Conservation (phyloP, 2,797 vertebrate species). For the Nannoperca obscura region DNA sequence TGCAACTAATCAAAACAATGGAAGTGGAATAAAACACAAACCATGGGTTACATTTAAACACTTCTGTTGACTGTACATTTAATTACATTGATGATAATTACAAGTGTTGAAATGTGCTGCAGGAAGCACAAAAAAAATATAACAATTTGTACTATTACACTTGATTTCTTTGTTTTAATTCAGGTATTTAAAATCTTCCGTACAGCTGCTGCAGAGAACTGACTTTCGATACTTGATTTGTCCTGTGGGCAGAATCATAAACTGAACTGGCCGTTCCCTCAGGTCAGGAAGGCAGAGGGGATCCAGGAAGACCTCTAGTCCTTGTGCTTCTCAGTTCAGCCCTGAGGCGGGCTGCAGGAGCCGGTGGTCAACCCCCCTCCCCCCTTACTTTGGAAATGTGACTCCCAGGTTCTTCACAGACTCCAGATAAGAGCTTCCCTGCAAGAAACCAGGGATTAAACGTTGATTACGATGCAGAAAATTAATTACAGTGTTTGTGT, state of each 20-base stretch:
- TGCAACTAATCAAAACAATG: too few species aligned
- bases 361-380: constrained; percentile 4
- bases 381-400: not conserved
- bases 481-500: constrained; percentile 37
- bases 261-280: constrained; percentile 6
- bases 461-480: constrained; percentile 47
- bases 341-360: constrained; percentile 35
- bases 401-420: not conserved
- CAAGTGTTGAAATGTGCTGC: too few species aligned
- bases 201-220: not conserved
- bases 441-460: constrained; percentile 32
- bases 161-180: not conserved
- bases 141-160: not conserved
- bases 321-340: constrained; percentile 45
- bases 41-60: too few species aligned
- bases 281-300: constrained; percentile 48
- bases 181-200: not conserved
- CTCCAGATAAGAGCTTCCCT: constrained; percentile 38
- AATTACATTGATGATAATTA: too few species aligned
- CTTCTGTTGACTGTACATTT: too few species aligned
- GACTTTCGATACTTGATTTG: constrained; percentile 24
- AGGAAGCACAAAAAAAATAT: too few species aligned
- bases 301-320: constrained; percentile 55
- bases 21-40: too few species aligned
- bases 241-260: constrained; percentile 31